phyloP scores from a whole-genome alignment of 2,113 vertebrate genomes.

The Todiramphus saurophagus region DNA sequence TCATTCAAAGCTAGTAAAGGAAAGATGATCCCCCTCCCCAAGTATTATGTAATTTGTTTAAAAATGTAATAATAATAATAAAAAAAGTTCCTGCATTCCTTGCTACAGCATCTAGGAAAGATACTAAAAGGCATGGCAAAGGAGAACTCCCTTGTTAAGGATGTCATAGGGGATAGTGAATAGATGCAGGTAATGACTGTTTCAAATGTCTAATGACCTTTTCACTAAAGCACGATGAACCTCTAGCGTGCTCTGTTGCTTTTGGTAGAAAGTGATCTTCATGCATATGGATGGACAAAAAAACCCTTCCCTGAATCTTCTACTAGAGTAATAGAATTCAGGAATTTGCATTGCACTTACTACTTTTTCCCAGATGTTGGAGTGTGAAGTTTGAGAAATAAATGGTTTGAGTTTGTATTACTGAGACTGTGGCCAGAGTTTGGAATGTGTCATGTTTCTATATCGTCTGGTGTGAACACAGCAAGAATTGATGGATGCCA shows the following conservation, averaged over 20 bases:
- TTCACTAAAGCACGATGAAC: background rate
- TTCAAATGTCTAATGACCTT: constrained; percentile 30
- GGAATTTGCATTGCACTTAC: background rate
- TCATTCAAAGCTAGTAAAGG: background rate
- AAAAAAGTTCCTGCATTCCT: background rate
- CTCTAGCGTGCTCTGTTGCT: background rate
- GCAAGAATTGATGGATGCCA: background rate
- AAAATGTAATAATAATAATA: background rate
- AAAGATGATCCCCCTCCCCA: background rate
- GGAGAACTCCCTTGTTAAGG: background rate
- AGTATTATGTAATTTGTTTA: background rate
- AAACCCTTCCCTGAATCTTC: background rate
- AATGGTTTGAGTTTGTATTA: background rate
- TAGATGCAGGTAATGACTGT: background rate
- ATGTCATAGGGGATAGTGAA: background rate
- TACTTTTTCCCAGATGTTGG: background rate
- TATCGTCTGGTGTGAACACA: background rate
- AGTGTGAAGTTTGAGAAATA: background rate
- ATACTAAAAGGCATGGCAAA: background rate
- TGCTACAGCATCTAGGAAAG: background rate
- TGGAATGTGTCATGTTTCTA: background rate
- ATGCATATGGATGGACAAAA: background rate
- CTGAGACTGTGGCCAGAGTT: background rate
- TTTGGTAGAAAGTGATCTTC: background rate
- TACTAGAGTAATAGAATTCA: background rate